Evolutionary conservation across 2,113 vertebrate species (phyloP), one percentile per base, ranked within the genome.

Genomic region (Pachycephala philippinensis): DNA sequence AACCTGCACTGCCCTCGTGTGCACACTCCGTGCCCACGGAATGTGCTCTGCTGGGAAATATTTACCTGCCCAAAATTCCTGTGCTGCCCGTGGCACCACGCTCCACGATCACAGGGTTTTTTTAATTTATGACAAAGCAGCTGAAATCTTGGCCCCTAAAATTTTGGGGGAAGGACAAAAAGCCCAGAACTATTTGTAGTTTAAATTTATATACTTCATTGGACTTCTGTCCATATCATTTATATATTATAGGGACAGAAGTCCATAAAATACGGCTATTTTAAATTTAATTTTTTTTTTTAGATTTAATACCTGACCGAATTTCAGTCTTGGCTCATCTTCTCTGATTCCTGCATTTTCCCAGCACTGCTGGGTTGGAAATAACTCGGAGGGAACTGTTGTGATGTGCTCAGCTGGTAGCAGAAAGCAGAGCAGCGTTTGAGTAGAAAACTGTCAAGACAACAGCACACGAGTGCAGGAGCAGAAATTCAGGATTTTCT

Each of bases 61-160:
- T 44, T 28, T 3, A 18, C 54, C 24, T 74, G 9, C 27, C 79
- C 64, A 2, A 0, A 56, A 27, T 27, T 20, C 15, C 70, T 35
- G 17, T 8, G 18, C 47, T 61, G 21, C 76, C 64, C 8, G 2
- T 0, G 40, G 40, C 79, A 24, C 5, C 19, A 30, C 0, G 26
- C n/a, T 70, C 60, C 31, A 2, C 0, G 2, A 27, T 2, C 22
- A 1, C 24, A 2, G 5, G 6, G 21, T 1, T 5, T 44, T 24
- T 6, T 7, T 4, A 2, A 20, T 26, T 39, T 10, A 12, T 10
- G 54, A 19, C 33, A 50, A 42, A 72, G 7, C 50, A 64, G 13
- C 39, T 45, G 31, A 8, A 85, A n/a, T 17, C 13, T 3, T 17
- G 15, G 39, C 15, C 44, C 63, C 3, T 6, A 33, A 31, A 69